These are phyloP conservation scores for Homarus americanus DNA, from an alignment of 1,140 invertebrate species.

Conservation along the genomic window DNA sequence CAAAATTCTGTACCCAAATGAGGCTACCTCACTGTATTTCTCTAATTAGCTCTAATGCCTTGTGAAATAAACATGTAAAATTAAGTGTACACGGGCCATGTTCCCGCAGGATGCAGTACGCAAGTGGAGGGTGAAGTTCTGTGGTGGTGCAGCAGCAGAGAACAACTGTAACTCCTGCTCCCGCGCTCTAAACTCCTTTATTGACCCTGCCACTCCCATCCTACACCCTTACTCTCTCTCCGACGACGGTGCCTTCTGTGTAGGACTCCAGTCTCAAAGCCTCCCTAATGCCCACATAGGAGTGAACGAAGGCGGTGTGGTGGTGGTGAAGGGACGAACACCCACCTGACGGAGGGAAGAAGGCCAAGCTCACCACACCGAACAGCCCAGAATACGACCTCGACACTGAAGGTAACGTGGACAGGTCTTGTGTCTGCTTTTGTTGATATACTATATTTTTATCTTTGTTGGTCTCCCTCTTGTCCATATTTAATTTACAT, in stretches of 20 bases:
- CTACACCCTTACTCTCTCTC: background rate
- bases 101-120: background rate
- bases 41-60: too few species aligned
- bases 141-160: background rate
- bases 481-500: too few species aligned
- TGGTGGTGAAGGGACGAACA: too few species aligned
- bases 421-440: too few species aligned
- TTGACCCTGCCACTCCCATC: background rate
- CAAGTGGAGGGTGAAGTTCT: constrained; percentile 2
- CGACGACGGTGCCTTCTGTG: background rate
- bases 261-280: background rate
- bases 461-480: too few species aligned
- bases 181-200: background rate
- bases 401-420: background rate
- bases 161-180: background rate
- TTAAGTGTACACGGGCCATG: too few species aligned
- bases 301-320: too few species aligned
- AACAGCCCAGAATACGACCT: background rate
- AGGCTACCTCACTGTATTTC: too few species aligned
- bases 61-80: too few species aligned
- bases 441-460: too few species aligned
- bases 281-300: background rate
- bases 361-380: background rate
- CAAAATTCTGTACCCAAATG: too few species aligned
- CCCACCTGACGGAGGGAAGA: background rate